Percentiles rank a stretch among this genome's conserved stretches.
These are phyloP conservation scores for Rhipidura dahli DNA, from an alignment of 2,113 vertebrate genomes.

Conservation along the genomic window DNA sequence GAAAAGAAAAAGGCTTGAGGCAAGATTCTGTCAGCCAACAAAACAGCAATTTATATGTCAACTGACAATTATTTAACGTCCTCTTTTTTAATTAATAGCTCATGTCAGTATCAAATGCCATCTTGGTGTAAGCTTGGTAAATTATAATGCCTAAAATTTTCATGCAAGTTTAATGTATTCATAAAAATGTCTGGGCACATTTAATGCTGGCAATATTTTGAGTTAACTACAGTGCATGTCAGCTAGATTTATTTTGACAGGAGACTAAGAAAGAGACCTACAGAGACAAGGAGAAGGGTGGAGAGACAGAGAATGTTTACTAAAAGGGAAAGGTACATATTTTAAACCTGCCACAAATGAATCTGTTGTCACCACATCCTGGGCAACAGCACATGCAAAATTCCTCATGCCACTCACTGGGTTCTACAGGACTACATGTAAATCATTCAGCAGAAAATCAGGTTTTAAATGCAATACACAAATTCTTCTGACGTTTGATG, in stretches of 20 bases:
- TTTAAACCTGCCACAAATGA: neutral
- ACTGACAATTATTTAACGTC: conserved; percentile 49
- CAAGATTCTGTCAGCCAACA: conserved; percentile 23
- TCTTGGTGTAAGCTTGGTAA: conserved; percentile 60
- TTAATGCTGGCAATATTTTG: conserved; percentile 66
- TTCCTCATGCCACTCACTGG: neutral
- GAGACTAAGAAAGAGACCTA: conserved; percentile 10
- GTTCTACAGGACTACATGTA: neutral
- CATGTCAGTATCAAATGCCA: conserved; percentile 50
- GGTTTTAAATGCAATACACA: neutral
- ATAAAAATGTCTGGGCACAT: conserved; percentile 63
- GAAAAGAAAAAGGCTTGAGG: conserved; percentile 1
- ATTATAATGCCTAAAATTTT: conserved; percentile 57
- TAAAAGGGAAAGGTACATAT: neutral
- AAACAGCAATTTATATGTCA: conserved; percentile 39
- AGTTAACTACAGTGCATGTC: conserved; percentile 52
- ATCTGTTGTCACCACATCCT: neutral
- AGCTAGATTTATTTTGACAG: conserved; percentile 64
- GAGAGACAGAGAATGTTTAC: neutral
- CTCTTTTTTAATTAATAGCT: conserved; percentile 60
- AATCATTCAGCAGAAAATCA: neutral
- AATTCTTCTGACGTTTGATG: neutral
- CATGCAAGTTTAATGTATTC: conserved; percentile 66
- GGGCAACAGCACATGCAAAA: neutral
- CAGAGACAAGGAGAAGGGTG: neutral